Conservation (phyloP, 53 echinoderm and acorn worm genomes). For the Zoroaster sp. region DNA sequence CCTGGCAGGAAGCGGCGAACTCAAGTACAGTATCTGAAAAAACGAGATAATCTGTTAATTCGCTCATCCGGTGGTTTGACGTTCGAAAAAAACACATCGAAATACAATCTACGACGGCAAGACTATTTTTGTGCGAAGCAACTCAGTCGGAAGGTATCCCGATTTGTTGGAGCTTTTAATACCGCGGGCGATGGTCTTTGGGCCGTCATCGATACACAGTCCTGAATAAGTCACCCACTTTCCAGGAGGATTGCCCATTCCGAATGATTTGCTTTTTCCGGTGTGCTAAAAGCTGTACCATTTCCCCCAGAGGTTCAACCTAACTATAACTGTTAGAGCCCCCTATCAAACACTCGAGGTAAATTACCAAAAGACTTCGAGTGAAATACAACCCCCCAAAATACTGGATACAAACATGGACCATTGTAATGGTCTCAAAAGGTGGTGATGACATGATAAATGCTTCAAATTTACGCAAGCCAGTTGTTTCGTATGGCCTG, state of each 20-base stretch:
- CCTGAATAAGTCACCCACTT: neutral
- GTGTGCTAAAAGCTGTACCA: neutral
- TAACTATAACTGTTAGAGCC: too few species aligned
- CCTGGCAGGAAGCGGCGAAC: neutral
- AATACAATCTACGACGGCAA: neutral
- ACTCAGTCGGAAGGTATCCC: neutral
- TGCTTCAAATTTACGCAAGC: too few species aligned
- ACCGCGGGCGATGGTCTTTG: neutral
- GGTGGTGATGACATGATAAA: too few species aligned
- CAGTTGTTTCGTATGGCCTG: too few species aligned
- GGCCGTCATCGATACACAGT: neutral
- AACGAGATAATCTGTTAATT: constrained; percentile 12
- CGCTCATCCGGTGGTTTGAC: constrained; percentile 26
- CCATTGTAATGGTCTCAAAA: too few species aligned
- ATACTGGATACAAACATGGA: too few species aligned
- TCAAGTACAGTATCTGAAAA: too few species aligned
- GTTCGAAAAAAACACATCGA: neutral
- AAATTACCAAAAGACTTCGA: too few species aligned
- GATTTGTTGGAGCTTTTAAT: neutral
- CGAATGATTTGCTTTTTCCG: neutral
- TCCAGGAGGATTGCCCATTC: neutral
- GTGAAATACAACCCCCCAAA: too few species aligned
- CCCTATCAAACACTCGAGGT: too few species aligned
- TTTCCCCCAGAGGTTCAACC: neutral
- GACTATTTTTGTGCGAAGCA: neutral